phyloP scores from a whole-genome alignment of 2,113 vertebrate genomes.

The Sitta europaea region DNA sequence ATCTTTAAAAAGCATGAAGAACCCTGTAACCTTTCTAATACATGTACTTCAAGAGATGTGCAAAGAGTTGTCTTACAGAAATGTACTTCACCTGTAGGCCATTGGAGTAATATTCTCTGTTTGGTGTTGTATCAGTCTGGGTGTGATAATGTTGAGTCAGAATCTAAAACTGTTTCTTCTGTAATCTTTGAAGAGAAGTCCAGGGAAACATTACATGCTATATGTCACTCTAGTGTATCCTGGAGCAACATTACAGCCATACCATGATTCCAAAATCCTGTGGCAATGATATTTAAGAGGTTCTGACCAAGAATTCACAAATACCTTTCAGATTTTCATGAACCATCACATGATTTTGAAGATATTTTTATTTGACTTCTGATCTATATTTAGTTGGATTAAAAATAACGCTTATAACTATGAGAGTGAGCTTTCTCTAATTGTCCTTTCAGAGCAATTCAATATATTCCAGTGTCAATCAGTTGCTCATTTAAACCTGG shows the following conservation, averaged over 20 bases:
- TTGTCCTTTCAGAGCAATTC: slow-evolving; percentile 38
- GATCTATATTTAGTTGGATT: slow-evolving; percentile 27
- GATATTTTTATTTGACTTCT: slow-evolving; percentile 27
- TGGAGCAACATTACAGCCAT: not conserved
- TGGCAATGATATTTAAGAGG: not conserved
- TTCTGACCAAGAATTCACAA: not conserved
- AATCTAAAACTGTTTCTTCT: not conserved
- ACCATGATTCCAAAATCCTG: not conserved
- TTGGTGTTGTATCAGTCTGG: not conserved
- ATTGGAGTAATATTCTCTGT: not conserved
- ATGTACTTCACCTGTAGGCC: not conserved
- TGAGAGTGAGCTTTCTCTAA: slow-evolving; percentile 7
- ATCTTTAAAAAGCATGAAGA: not conserved
- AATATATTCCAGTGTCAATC: slow-evolving; percentile 8
- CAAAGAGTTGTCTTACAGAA: not conserved
- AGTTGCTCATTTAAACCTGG: not conserved
- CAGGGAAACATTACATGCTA: not conserved
- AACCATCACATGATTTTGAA: not conserved
- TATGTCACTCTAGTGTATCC: not conserved
- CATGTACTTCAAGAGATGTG: not conserved
- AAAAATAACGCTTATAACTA: slow-evolving; percentile 19
- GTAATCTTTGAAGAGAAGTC: not conserved
- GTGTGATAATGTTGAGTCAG: not conserved
- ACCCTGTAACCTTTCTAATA: not conserved
- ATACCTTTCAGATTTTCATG: not conserved